phyloP scores from a whole-genome alignment of 1,140 invertebrate genomes.

The Brachionus paranguensis region DNA sequence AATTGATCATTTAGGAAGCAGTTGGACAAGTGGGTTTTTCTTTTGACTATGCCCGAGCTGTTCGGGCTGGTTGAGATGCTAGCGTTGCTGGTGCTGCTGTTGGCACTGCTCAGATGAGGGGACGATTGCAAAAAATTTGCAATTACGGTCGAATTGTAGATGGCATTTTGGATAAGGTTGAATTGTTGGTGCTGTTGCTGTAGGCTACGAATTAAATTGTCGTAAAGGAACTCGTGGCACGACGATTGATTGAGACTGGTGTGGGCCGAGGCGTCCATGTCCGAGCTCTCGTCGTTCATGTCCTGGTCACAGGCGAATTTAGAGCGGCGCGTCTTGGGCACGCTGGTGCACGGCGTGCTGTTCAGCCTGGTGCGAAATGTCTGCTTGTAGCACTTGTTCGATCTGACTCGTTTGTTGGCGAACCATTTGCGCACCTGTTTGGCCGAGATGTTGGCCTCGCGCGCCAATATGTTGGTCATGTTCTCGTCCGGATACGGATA shows the following conservation, averaged over 20 bases:
- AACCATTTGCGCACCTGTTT: constrained; percentile 41
- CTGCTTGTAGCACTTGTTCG: constrained; percentile 36
- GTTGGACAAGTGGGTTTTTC: constrained; percentile 18
- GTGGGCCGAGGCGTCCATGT: neutral
- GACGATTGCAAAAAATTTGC: constrained; percentile 20
- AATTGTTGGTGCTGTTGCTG: constrained; percentile 23
- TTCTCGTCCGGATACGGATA: constrained; percentile 40
- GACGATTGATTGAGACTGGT: neutral
- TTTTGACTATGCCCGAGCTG: neutral
- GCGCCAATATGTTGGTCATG: constrained; percentile 30
- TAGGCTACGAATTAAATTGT: constrained; percentile 14
- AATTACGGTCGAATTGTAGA: constrained; percentile 28
- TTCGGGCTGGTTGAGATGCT: neutral
- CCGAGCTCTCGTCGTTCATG: neutral
- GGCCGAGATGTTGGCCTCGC: constrained; percentile 32
- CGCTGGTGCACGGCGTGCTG: neutral
- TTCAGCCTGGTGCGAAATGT: neutral
- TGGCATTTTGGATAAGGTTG: constrained; percentile 15
- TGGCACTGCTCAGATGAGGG: neutral
- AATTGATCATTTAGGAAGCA: constrained; percentile 2
- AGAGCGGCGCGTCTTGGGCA: neutral
- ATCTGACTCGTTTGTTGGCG: constrained; percentile 40
- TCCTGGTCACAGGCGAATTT: neutral
- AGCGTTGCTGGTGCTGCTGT: neutral
- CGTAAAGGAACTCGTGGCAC: neutral